These are phyloP conservation scores for Proteles cristata DNA, from an alignment of 2,113 vertebrate genomes.

Conservation along the genomic window DNA sequence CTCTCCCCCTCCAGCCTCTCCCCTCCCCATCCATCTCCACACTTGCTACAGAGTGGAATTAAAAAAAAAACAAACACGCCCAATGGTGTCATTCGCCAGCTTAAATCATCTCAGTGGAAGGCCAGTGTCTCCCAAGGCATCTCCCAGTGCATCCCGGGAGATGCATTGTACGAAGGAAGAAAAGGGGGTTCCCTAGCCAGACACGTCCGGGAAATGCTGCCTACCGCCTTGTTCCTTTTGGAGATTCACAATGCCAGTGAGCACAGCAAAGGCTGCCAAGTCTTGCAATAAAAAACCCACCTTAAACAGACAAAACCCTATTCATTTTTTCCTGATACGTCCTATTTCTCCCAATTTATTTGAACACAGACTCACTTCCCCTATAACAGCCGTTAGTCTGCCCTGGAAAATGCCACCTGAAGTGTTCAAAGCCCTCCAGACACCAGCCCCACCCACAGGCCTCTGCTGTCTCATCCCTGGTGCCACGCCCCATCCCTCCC, in stretches of 20 bases:
- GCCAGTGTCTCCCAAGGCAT: background rate
- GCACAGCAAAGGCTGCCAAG: background rate
- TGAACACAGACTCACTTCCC: background rate
- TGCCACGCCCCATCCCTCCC: accelerated
- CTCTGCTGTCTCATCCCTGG: background rate
- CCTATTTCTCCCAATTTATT: background rate
- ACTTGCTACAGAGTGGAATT: background rate
- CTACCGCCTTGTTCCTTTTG: background rate
- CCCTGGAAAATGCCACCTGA: background rate
- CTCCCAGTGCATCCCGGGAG: background rate
- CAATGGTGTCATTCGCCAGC: background rate
- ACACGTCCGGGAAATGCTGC: background rate
- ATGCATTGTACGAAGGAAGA: background rate
- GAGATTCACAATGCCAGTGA: background rate
- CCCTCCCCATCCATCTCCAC: background rate
- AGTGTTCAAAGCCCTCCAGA: background rate
- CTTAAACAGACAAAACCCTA: background rate
- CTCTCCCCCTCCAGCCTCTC: background rate
- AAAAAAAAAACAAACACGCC: background rate
- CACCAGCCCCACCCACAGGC: background rate
- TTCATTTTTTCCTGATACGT: background rate
- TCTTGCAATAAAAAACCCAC: background rate
- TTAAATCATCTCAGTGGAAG: background rate
- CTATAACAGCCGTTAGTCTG: background rate
- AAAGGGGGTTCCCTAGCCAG: background rate